These are phyloP conservation scores for Argyresthia goedartella DNA, from an alignment of 2,888 invertebrate genomes.

Conservation along the genomic window DNA sequence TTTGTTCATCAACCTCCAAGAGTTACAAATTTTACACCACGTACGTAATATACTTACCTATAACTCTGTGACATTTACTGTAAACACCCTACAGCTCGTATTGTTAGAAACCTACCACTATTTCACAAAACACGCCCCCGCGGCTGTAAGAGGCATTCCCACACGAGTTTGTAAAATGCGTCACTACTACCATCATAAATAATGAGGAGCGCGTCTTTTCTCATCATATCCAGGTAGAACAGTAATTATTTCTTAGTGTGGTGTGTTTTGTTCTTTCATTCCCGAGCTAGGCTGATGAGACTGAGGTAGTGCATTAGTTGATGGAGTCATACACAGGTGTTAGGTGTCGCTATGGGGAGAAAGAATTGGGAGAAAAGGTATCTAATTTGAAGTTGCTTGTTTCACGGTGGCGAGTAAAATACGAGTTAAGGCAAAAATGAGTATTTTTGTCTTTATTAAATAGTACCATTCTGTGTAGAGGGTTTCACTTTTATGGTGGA, in stretches of 20 bases:
- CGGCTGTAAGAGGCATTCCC: neutral
- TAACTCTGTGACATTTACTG: too few species aligned
- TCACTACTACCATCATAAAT: slow-evolving; percentile 43
- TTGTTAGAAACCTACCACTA: too few species aligned
- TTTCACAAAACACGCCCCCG: too few species aligned
- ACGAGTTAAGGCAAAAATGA: too few species aligned
- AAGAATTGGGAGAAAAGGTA: neutral
- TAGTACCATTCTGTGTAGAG: too few species aligned
- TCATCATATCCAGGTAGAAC: slow-evolving; percentile 16
- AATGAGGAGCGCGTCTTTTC: slow-evolving; percentile 38
- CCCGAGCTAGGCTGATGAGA: slow-evolving; percentile 37
- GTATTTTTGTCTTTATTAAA: too few species aligned
- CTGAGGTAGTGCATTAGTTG: slow-evolving; percentile 57
- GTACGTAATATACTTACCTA: too few species aligned
- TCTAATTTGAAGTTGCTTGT: too few species aligned
- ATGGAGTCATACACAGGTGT: slow-evolving; percentile 39
- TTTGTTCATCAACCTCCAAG: too few species aligned
- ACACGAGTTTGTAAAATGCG: slow-evolving; percentile 23
- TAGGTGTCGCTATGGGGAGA: neutral
- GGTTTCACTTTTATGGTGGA: too few species aligned
- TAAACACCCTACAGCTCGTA: neutral
- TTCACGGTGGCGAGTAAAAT: neutral
- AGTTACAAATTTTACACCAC: too few species aligned
- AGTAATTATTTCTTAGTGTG: slow-evolving; percentile 48
- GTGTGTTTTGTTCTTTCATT: slow-evolving; percentile 10